phyloP scores from a whole-genome alignment of 2,797 vertebrate genomes.

The Onychomys leucogaster region DNA sequence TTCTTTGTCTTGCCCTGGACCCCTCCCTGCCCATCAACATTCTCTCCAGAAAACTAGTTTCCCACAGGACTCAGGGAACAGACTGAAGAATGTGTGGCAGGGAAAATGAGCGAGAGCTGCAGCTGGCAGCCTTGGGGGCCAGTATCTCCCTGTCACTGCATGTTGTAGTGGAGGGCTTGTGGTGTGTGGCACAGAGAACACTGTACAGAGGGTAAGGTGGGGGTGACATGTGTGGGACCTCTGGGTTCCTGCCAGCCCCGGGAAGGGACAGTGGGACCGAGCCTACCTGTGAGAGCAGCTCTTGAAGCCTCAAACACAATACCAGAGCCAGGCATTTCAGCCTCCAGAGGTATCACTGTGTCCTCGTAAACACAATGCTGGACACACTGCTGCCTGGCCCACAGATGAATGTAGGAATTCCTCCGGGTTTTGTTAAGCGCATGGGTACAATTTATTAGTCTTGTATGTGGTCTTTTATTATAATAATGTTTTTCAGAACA shows the following conservation, averaged over 20 bases:
- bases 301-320: background rate
- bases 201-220: background rate
- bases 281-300: background rate
- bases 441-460: background rate
- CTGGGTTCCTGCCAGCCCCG: background rate
- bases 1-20: conserved; percentile 27
- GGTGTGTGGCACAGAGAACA: background rate
- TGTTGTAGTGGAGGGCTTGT: background rate
- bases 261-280: background rate
- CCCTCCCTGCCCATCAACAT: background rate
- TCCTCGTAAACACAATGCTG: background rate
- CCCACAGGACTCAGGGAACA: background rate
- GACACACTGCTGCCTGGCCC: background rate
- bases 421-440: conserved; percentile 54
- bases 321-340: background rate
- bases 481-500: conserved; percentile 53
- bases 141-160: background rate
- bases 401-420: background rate
- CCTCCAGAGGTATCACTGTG: background rate
- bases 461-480: conserved; percentile 41
- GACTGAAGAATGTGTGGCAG: background rate
- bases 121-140: background rate
- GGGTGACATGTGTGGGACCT: background rate
- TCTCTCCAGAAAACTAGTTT: background rate
- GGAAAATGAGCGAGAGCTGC: background rate